Evolutionary conservation across 1,140 invertebrate genomes (phyloP).

Genomic region (Cherax destructor): DNA sequence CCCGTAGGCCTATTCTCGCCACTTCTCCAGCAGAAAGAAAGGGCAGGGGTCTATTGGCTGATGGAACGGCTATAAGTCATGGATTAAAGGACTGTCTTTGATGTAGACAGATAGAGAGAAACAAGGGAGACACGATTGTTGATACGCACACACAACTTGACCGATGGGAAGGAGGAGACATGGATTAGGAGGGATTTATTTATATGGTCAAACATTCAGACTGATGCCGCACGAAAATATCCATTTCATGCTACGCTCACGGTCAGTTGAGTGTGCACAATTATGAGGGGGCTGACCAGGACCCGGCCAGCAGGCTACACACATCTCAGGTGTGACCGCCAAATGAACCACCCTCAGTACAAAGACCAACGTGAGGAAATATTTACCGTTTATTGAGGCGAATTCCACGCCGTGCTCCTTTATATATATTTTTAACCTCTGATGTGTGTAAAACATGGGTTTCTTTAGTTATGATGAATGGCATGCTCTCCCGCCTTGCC

Average conservation of each 20-base stretch:
- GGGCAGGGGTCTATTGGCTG: constrained; percentile 31
- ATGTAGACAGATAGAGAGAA: not conserved
- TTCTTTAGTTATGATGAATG: no score
- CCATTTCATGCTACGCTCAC: constrained; percentile 6
- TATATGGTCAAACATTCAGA: constrained; percentile 3
- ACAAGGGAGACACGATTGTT: constrained; percentile 4
- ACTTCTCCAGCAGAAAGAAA: constrained; percentile 17
- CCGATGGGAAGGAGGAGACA: not conserved
- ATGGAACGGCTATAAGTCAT: constrained; percentile 19
- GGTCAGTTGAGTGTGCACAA: not conserved
- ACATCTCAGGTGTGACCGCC: not conserved
- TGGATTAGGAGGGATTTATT: constrained; percentile 7
- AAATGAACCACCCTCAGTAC: not conserved
- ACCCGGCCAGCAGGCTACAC: not conserved
- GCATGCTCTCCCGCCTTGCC: no score
- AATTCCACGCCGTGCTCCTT: no score
- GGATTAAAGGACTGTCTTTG: constrained; percentile 27
- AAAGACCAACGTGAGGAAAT: not conserved
- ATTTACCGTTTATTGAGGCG: not conserved
- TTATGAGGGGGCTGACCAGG: not conserved
- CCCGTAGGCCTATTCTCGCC: constrained; percentile 16
- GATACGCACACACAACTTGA: not conserved
- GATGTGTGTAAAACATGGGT: no score
- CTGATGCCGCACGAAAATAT: constrained; percentile 6
- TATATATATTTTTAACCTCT: no score